These are phyloP conservation scores for Australoheros facetus DNA, from an alignment of 2,797 vertebrate species.

Conservation along the genomic window DNA sequence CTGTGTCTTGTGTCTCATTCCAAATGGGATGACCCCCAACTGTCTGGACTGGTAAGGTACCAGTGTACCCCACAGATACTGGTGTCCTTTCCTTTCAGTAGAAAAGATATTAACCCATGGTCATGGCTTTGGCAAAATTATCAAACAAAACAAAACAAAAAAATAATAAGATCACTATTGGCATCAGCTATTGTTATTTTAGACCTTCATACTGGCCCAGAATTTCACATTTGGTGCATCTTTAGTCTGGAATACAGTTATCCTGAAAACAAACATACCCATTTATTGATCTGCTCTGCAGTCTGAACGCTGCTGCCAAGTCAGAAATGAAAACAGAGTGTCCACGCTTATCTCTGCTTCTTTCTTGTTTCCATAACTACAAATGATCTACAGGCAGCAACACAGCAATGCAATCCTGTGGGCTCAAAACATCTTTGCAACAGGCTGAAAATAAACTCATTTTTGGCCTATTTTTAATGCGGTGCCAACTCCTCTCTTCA, in stretches of 20 bases:
- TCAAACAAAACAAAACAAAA: background rate
- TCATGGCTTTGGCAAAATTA: no score
- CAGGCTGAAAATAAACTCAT: constrained; percentile 16
- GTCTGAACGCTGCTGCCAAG: constrained; percentile 2
- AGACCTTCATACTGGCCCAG: background rate
- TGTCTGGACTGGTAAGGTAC: background rate
- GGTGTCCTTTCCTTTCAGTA: background rate
- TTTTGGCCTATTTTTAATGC: background rate
- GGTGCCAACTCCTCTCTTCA: background rate
- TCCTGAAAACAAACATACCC: background rate
- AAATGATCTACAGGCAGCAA: constrained; percentile 11
- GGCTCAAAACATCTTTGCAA: background rate
- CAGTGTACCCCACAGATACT: background rate
- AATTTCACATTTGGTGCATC: constrained; percentile 1
- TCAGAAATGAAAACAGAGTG: background rate
- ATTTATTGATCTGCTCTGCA: constrained; percentile 1
- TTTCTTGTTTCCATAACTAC: constrained; percentile 55
- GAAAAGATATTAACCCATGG: background rate
- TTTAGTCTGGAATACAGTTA: background rate
- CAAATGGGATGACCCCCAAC: background rate
- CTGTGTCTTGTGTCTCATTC: background rate
- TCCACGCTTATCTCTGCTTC: constrained; percentile 25
- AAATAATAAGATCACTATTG: background rate
- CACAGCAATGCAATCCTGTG: background rate
- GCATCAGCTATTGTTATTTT: background rate